These are phyloP conservation scores for Trichogramma evanescens DNA, from an alignment of 2,888 invertebrate genomes.

Conservation along the genomic window DNA sequence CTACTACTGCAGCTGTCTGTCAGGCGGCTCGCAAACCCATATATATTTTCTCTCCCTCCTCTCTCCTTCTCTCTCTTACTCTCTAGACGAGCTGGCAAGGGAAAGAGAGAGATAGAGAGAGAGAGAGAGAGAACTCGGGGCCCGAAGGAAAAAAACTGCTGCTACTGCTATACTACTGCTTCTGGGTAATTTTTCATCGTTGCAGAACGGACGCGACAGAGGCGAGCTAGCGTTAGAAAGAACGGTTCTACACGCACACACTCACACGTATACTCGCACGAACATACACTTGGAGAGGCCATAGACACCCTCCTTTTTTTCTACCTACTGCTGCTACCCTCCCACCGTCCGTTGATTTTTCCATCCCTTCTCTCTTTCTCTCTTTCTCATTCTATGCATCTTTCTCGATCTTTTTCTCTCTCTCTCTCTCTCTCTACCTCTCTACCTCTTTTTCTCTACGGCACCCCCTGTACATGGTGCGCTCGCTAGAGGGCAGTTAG, in stretches of 20 bases:
- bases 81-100: not conserved
- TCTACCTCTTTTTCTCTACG: not conserved
- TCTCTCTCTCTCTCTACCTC: constrained; percentile 15
- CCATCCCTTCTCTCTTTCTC: constrained; percentile 22
- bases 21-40: constrained; percentile 31
- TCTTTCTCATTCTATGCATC: constrained; percentile 22
- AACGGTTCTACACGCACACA: constrained; percentile 7
- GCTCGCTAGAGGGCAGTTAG: not conserved
- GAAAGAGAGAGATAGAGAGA: too few relatives aligned
- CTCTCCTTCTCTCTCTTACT: constrained; percentile 18
- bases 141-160: constrained; percentile 28
- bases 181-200: constrained; percentile 46
- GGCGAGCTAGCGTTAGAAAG: constrained; percentile 32
- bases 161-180: constrained; percentile 30
- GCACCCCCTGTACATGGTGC: not conserved
- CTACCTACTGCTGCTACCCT: constrained; percentile 15
- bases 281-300: constrained; percentile 28
- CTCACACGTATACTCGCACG: constrained; percentile 9
- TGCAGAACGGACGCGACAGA: constrained; percentile 40
- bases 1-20: constrained; percentile 44
- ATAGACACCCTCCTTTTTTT: constrained; percentile 22
- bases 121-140: constrained; percentile 22
- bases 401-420: constrained; percentile 23
- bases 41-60: constrained; percentile 9
- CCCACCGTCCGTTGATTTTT: constrained; percentile 16